Evolutionary conservation across 1,140 invertebrate species (phyloP).

Genomic region (Carposina sasakii): DNA sequence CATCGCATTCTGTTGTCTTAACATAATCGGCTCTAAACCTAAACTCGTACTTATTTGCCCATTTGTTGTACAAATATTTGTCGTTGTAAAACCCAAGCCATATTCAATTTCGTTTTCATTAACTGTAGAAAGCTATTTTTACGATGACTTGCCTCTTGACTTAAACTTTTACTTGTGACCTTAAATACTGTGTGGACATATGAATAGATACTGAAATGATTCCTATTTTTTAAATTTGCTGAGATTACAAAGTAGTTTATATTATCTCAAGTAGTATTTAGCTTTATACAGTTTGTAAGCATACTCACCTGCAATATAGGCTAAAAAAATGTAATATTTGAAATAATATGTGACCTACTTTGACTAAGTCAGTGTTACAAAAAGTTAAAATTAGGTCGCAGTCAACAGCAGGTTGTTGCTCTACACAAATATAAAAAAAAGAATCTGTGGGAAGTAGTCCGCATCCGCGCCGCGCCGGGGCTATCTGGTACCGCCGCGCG

Average conservation of each 20-base stretch:
- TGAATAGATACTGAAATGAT: too few relatives aligned
- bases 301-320: too few relatives aligned
- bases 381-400: conserved; percentile 35
- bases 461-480: conserved; percentile 20
- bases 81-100: conserved; percentile 16
- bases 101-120: conserved; percentile 37
- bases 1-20: conserved; percentile 30
- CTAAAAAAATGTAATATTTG: too few relatives aligned
- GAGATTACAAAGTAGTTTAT: too few relatives aligned
- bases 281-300: too few relatives aligned
- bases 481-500: conserved; percentile 14
- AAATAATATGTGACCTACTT: conserved; percentile 10
- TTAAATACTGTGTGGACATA: too few relatives aligned
- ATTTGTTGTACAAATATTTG: conserved; percentile 44
- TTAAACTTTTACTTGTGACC: neutral
- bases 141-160: neutral
- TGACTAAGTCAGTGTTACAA: conserved; percentile 2
- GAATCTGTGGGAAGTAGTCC: conserved; percentile 59
- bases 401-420: conserved; percentile 53
- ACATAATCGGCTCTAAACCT: conserved; percentile 33
- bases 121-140: conserved; percentile 30
- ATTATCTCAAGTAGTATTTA: too few relatives aligned
- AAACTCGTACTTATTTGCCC: conserved; percentile 33
- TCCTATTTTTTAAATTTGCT: too few relatives aligned
- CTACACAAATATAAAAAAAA: conserved; percentile 51